phyloP scores from a whole-genome alignment of 2,888 invertebrate species.

The Acanthosepion esculentum region DNA sequence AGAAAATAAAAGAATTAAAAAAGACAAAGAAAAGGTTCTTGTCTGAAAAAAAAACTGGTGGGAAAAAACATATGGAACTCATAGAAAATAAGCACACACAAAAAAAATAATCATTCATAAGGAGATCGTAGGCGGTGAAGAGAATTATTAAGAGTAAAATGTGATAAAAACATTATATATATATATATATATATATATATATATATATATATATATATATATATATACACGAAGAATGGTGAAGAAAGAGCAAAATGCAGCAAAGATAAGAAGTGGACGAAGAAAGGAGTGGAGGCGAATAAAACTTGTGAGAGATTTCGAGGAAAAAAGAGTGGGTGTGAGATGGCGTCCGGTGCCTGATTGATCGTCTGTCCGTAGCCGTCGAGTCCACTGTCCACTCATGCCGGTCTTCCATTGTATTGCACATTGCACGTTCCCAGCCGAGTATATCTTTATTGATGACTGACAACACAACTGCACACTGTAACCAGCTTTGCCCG shows the following conservation, averaged over 20 bases:
- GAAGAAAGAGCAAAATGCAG: neutral
- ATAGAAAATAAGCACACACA: neutral
- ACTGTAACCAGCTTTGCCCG: neutral
- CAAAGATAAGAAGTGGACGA: no score
- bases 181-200: no score
- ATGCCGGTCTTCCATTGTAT: neutral
- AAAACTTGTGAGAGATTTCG: neutral
- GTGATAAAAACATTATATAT: neutral
- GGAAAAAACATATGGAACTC: neutral
- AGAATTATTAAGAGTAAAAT: neutral
- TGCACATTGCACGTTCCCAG: slow-evolving; percentile 20
- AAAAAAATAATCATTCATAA: neutral
- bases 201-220: no score
- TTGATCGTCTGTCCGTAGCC: neutral
- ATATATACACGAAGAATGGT: neutral
- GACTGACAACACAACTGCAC: neutral
- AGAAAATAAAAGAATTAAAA: no score
- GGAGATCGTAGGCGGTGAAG: neutral
- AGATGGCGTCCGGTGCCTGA: neutral
- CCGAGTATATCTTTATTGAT: neutral
- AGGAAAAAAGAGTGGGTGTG: neutral
- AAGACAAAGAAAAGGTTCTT: no score
- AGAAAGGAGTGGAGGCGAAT: neutral
- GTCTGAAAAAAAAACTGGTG: neutral
- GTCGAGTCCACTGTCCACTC: neutral